Percentiles rank a stretch among this genome's conserved stretches.
phyloP scores from a whole-genome alignment of 2,797 vertebrate species.

The Allobates femoralis region DNA sequence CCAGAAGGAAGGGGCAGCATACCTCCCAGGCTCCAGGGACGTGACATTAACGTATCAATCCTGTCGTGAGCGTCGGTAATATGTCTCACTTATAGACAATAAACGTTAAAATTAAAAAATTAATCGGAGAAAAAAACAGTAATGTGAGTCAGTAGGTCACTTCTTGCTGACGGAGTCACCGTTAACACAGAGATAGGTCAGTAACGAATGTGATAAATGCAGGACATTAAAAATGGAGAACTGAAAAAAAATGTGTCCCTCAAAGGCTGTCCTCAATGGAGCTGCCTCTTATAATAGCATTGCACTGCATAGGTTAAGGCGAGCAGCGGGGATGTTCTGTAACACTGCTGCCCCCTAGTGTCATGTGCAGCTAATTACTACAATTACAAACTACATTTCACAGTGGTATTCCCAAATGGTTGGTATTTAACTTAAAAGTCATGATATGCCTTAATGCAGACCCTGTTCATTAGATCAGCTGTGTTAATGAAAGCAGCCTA shows the following conservation, averaged over 20 bases:
- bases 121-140: background rate
- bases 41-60: background rate
- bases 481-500: conserved; percentile 12
- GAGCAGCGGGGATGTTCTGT: conserved; percentile 51
- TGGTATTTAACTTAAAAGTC: conserved; percentile 14
- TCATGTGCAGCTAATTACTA: conserved; percentile 21
- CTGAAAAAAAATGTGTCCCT: background rate
- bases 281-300: background rate
- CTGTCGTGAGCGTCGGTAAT: conserved; percentile 10
- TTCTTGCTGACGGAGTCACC: background rate
- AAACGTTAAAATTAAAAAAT: background rate
- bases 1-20: background rate
- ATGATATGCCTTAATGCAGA: conserved; percentile 2
- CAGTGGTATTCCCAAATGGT: background rate
- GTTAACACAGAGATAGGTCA: conserved; percentile 22
- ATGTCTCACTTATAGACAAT: conserved; percentile 1
- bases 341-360: conserved; percentile 60
- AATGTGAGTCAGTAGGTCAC: no score
- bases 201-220: conserved; percentile 11
- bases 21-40: background rate
- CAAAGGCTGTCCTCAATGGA: background rate
- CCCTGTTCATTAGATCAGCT: background rate
- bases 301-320: conserved; percentile 39
- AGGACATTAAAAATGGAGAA: background rate
- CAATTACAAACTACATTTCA: background rate